Base-by-base conservation (phyloP, 2,888 invertebrate genomes). In the Metacarcinus magister region DNA sequence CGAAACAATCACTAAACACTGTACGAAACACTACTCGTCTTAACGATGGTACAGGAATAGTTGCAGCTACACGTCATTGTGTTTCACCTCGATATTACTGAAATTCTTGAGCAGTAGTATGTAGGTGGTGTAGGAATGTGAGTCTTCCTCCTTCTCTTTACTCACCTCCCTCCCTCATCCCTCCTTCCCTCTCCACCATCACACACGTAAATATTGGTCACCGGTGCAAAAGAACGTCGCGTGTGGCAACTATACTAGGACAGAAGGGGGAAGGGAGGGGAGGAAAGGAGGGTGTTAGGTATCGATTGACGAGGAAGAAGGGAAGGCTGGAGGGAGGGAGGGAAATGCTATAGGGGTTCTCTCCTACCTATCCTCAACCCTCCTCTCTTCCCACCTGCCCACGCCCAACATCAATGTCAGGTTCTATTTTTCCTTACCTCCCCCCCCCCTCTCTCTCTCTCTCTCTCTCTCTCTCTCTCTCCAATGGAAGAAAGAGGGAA, bases 371-470 rank as follows among this genome's bases (percentile, higher is more conserved):
- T 32, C 48, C 32, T 48, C 44, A 46, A 44, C n/a, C 82, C 82
- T 82, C 10, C 10, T 32, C 82, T 82, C 82, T 82, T 28, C 82
- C 82, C 67, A 23, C 67, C 67, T 67, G 67, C 67, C 67, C 23
- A 67, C 67, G 67, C 67, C 67, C 67, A 67, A 2, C n/a, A 67
- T 67, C 23, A 67, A 10, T 67, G n/a, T 23, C 67, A 67, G n/a
- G 23, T 67, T n/a, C 23, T 67, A 5, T 2, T 23, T 23, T 67
- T 23, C 23, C 67, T 67, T 44, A 44, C 91, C 44, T 44, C 44
- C 91, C 44, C 91, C 44, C 91, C 44, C 91, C 44, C 91, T 91
- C 91, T 91, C 91, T 91, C 91, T 91, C 91, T 44, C 91, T 91
- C 91, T 91, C 91, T 91, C 91, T 91, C 91, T 91, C 91, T 91